phyloP scores from a whole-genome alignment of 2,888 invertebrate species.

The Petrophora chlorosata region DNA sequence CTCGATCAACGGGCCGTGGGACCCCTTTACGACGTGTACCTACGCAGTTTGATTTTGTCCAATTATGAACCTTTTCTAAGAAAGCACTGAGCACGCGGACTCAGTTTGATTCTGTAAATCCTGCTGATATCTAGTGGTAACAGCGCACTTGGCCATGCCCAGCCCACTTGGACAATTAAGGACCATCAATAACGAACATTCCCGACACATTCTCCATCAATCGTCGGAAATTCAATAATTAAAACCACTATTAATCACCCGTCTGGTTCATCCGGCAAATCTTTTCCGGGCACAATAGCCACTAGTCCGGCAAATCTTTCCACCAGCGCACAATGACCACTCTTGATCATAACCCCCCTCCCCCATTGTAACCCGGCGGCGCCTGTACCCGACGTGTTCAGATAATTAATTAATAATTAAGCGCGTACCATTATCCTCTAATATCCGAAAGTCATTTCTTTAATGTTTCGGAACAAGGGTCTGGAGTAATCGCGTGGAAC shows the following conservation, averaged over 20 bases:
- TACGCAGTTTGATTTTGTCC: too few species aligned
- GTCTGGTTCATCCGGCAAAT: conserved; percentile 3
- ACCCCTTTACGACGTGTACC: too few species aligned
- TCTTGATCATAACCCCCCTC: conserved; percentile 21
- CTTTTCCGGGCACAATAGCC: conserved; percentile 9
- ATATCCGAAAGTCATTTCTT: conserved; percentile 36
- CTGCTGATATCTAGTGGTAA: too few species aligned
- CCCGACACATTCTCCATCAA: conserved; percentile 6
- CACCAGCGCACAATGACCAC: conserved; percentile 22
- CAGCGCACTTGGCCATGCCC: neutral
- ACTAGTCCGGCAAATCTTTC: conserved; percentile 20
- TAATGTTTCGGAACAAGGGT: conserved; percentile 28
- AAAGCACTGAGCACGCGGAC: too few species aligned
- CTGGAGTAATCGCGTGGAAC: conserved; percentile 29
- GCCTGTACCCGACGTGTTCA: conserved; percentile 33
- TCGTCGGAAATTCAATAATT: conserved; percentile 8
- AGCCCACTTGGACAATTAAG: neutral
- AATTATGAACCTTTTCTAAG: too few species aligned
- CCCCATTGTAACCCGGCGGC: conserved; percentile 27
- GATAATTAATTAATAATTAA: conserved; percentile 42
- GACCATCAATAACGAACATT: neutral
- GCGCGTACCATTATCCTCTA: conserved; percentile 31
- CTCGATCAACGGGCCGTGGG: too few species aligned
- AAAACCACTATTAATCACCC: conserved; percentile 13
- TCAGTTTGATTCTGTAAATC: too few species aligned